These are phyloP conservation scores for Paragorgia papillata DNA, from an alignment of 92 coral and sea anemone species.

Conservation along the genomic window DNA sequence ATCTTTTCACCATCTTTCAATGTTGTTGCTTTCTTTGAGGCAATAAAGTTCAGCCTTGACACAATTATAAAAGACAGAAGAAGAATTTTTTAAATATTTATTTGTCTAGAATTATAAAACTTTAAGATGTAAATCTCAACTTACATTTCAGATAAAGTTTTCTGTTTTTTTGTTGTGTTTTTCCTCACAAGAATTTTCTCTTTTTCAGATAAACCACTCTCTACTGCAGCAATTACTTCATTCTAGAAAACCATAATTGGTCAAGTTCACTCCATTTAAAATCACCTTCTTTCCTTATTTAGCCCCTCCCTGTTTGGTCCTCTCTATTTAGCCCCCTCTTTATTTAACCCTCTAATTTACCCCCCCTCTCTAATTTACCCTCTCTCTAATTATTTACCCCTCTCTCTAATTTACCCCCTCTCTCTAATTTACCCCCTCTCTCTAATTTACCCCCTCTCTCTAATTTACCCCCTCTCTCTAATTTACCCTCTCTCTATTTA, in stretches of 20 bases:
- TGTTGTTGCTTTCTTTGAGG: background rate
- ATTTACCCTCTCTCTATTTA: no score
- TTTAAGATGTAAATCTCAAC: no score
- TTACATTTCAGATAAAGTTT: constrained; percentile 81
- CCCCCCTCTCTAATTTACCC: background rate
- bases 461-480: no score
- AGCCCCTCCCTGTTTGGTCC: no score
- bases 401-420: no score
- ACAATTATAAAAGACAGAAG: background rate
- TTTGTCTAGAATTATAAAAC: no score
- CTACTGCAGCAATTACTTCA: constrained; percentile 3
- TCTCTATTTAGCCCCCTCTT: background rate
- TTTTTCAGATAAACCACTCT: constrained; percentile 3
- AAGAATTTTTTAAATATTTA: no score
- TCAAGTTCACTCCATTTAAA: background rate
- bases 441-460: no score
- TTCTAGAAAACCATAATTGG: background rate
- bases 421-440: no score
- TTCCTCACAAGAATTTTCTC: constrained; percentile 15
- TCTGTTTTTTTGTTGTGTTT: constrained; percentile 61
- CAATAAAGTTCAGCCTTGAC: constrained; percentile 1
- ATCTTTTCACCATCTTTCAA: background rate
- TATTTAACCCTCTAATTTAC: background rate
- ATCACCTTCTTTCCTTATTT: no score
- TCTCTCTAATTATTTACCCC: no score